Evolutionary conservation across 2,888 invertebrate species (phyloP).

Genomic region (Sesia bembeciformis): DNA sequence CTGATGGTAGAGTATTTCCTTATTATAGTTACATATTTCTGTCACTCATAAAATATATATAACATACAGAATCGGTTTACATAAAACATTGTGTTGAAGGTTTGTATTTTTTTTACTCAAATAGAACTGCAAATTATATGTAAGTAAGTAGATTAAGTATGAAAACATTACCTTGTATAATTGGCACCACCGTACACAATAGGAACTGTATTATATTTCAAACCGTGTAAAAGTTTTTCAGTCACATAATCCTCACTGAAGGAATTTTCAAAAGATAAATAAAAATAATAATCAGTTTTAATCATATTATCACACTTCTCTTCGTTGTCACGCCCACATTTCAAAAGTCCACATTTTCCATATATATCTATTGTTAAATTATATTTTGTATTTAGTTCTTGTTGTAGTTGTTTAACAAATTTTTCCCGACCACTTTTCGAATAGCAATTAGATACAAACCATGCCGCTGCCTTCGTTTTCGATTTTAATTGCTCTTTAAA

Average conservation of each 20-base stretch:
- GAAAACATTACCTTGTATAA: background rate
- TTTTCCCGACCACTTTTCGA: conserved; percentile 23
- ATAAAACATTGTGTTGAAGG: too few species aligned
- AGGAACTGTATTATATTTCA: conserved; percentile 72
- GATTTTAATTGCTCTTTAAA: conserved; percentile 15
- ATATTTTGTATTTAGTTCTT: conserved; percentile 18
- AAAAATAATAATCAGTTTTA: conserved; percentile 35
- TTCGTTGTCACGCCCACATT: conserved; percentile 17
- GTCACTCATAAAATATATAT: too few species aligned
- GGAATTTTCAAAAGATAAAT: conserved; percentile 49
- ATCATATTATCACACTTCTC: conserved; percentile 27
- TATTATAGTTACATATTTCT: too few species aligned
- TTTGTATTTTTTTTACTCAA: too few species aligned
- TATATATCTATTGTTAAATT: conserved; percentile 33
- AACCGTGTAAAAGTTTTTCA: conserved; percentile 35
- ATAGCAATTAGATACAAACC: conserved; percentile 44
- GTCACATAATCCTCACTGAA: conserved; percentile 41
- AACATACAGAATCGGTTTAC: too few species aligned
- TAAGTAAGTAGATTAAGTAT: too few species aligned
- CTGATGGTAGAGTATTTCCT: too few species aligned
- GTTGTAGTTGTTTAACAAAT: conserved; percentile 20
- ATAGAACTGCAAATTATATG: too few species aligned
- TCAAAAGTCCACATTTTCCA: conserved; percentile 21
- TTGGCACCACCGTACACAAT: conserved; percentile 80
- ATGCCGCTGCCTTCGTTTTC: conserved; percentile 27